Evolutionary conservation across 2,113 vertebrate species (phyloP), one percentile per base, ranked within the genome.

Genomic region (Chionodraco myersi): DNA sequence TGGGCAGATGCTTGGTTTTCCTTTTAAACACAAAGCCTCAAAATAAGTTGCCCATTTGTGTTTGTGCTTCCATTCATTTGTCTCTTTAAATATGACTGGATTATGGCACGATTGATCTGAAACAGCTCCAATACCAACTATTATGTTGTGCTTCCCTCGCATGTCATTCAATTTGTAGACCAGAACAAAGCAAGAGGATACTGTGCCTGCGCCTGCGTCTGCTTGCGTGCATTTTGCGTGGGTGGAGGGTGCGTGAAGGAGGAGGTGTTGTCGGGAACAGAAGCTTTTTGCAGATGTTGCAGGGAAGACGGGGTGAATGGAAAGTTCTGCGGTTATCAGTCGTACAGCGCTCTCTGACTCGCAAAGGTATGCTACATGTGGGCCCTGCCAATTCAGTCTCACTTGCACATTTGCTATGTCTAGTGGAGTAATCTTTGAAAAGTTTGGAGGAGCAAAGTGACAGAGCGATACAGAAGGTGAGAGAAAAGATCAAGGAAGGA

Each of bases 231-330:
- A 57, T 63, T 81, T 41, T 7, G 78, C 66, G 91, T 92, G 90
- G 90, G 92, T 65, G 89, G 88, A 87, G 60, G 72, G 75, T 82
- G 73, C 70, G 67, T 77, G 72, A 80, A 88, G 75, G 94, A 94
- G 94, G 94, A 92, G 92, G 80, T 72, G 91, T 93, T 94, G 91
- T 92, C 66, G 74, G 89, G 89, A 92, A 93, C 94, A 96, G 93
- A 95, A 82, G 93, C 90, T 84, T 94, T 95, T 94, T 95, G 95
- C 96, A 96, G 96, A 96, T 97, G 96, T 96, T 95, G 94, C 94
- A 92, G 91, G 82, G 93, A 89, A 78, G 85, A 80, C 80, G 62
- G 79, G 78, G 90, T 92, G 90, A 96, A 94, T 92, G 96, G 96
- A 96, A 96, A 95, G 92, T 96, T 95, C 93, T 95, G 96, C 86